A percentile compares a stretch with the other conserved stretches of the same genome.
These are phyloP conservation scores for Drosophila nikananu DNA, from an alignment of 1,140 invertebrate genomes.

Conservation along the genomic window DNA sequence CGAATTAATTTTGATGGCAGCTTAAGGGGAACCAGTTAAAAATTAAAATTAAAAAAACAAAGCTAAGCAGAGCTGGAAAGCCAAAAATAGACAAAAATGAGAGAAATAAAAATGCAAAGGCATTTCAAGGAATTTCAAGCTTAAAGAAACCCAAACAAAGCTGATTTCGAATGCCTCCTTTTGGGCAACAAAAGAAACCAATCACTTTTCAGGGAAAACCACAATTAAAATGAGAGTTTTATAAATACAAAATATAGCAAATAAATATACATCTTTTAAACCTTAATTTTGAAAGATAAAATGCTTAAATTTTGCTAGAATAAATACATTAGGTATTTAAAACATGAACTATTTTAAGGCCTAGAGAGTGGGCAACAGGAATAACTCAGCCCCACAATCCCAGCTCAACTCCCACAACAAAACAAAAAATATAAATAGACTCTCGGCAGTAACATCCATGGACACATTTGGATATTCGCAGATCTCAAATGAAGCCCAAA, in stretches of 20 bases:
- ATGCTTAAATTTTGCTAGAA: not conserved
- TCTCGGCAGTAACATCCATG: not conserved
- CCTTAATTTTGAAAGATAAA: not conserved
- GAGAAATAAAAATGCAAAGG: constrained; percentile 1
- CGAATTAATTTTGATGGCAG: not conserved
- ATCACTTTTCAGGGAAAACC: not conserved
- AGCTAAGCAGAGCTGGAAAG: not conserved
- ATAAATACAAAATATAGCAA: not conserved
- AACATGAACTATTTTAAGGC: too few relatives aligned
- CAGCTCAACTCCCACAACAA: constrained; percentile 3
- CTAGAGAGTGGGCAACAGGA: not conserved
- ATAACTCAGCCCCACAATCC: not conserved
- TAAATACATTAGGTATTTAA: too few relatives aligned
- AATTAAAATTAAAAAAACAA: not conserved
- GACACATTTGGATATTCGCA: not conserved
- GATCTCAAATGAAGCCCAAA: constrained; percentile 32
- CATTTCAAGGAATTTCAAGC: constrained; percentile 1
- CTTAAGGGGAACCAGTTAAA: not conserved
- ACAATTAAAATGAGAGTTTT: not conserved
- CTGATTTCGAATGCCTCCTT: not conserved
- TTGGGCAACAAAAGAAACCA: not conserved
- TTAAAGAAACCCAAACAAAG: not conserved
- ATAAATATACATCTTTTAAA: not conserved
- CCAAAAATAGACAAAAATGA: not conserved
- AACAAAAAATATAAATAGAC: constrained; percentile 22